Evolutionary conservation across 2,113 vertebrate genomes (phyloP).

Genomic region (Acrocephalus arundinaceus): DNA sequence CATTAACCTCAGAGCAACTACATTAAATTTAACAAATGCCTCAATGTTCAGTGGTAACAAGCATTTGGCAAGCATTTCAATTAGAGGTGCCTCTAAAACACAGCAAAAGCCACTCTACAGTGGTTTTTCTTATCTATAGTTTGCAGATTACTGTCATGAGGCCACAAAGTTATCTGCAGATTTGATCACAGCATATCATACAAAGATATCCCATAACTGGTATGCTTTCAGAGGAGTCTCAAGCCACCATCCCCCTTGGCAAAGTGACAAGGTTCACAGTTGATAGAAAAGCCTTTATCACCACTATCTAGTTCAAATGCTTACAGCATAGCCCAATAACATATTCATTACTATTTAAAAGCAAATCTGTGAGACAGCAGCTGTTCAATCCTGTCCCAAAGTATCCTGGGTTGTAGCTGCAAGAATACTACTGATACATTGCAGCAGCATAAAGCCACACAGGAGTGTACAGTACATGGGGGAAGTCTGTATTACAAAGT

Average conservation of each 20-base stretch:
- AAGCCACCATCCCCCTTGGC: not conserved
- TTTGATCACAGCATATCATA: not conserved
- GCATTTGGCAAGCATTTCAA: not conserved
- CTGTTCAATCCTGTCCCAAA: not conserved
- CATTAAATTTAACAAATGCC: not conserved
- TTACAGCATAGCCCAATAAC: not conserved
- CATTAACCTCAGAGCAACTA: not conserved
- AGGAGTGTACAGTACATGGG: rapidly evolving
- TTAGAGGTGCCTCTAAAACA: not conserved
- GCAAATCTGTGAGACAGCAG: not conserved
- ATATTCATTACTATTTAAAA: not conserved
- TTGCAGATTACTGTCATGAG: not conserved
- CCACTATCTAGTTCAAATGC: not conserved
- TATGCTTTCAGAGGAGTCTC: not conserved
- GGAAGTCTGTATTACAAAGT: not conserved
- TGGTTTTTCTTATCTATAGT: not conserved
- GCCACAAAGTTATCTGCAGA: not conserved
- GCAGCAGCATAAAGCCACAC: not conserved
- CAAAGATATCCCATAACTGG: not conserved
- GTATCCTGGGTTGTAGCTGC: not conserved
- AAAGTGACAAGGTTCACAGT: not conserved
- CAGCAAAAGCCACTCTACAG: not conserved
- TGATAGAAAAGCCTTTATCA: not conserved
- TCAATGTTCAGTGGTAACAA: not conserved
- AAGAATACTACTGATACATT: not conserved